A percentile compares a stretch with the other conserved stretches of the same genome.
Evolutionary conservation across 2,113 vertebrate genomes (phyloP).

Genomic region (Lutjanus erythropterus): DNA sequence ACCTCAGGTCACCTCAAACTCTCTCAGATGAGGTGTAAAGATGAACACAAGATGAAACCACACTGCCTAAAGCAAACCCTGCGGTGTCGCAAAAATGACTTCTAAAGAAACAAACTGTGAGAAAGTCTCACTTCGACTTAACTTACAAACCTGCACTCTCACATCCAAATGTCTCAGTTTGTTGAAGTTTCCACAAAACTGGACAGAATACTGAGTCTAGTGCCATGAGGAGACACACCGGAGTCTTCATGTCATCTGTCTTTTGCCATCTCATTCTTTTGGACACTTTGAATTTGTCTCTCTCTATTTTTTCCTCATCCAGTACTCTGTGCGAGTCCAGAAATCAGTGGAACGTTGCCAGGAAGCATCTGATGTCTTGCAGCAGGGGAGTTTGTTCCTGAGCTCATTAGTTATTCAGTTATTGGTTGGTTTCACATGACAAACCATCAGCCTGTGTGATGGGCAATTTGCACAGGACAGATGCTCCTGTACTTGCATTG

Average conservation of each 20-base stretch:
- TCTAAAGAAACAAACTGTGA: constrained; percentile 18
- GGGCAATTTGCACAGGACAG: constrained; percentile 16
- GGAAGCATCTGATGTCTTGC: neutral
- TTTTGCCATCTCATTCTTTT: neutral
- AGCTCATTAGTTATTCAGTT: constrained; percentile 27
- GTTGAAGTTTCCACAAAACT: neutral
- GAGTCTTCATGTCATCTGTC: neutral
- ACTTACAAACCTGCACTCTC: neutral
- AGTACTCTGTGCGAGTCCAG: neutral
- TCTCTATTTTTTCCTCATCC: neutral
- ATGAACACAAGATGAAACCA: constrained; percentile 35
- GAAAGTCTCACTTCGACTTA: neutral
- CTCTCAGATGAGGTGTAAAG: constrained; percentile 32
- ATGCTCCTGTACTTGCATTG: neutral
- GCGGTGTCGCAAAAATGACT: constrained; percentile 22
- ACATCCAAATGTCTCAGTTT: neutral
- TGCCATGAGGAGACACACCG: neutral
- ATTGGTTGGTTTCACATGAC: constrained; percentile 27
- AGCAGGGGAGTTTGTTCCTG: neutral
- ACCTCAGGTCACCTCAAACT: constrained; percentile 43
- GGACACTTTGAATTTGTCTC: neutral
- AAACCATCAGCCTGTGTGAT: constrained; percentile 21
- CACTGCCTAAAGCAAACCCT: constrained; percentile 39
- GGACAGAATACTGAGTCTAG: neutral
- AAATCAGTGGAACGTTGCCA: neutral